A percentile compares a stretch with the other conserved stretches of the same genome.
These are phyloP conservation scores for Apotomis betuletana DNA, from an alignment of 2,888 invertebrate species.

Conservation along the genomic window DNA sequence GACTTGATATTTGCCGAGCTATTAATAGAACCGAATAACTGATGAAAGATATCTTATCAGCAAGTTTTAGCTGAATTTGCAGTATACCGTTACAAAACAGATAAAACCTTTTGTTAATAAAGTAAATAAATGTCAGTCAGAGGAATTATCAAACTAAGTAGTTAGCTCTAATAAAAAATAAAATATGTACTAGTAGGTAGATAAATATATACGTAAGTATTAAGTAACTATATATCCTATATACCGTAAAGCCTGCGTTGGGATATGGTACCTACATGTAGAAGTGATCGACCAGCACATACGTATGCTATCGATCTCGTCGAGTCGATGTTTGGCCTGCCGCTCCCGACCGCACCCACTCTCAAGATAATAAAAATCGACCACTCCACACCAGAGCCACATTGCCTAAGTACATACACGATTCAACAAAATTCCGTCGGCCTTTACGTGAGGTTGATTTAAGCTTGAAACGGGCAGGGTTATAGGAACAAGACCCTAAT, in stretches of 20 bases:
- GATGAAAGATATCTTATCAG: slow-evolving; percentile 44
- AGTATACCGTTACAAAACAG: background rate
- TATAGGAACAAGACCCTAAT: background rate
- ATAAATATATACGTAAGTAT: too few relatives aligned
- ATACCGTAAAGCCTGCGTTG: background rate
- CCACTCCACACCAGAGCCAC: slow-evolving; percentile 63
- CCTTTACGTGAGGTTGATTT: slow-evolving; percentile 7
- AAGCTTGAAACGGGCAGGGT: slow-evolving; percentile 3
- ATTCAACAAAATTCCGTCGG: slow-evolving; percentile 25
- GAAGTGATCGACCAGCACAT: slow-evolving; percentile 68
- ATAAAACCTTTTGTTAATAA: background rate
- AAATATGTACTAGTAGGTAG: too few relatives aligned
- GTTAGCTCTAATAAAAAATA: too few relatives aligned
- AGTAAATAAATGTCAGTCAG: too few relatives aligned
- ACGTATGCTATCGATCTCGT: slow-evolving; percentile 70
- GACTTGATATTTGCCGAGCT: slow-evolving; percentile 69
- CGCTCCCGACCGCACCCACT: slow-evolving; percentile 77
- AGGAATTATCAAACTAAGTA: too few relatives aligned
- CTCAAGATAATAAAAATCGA: slow-evolving; percentile 79
- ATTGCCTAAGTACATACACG: slow-evolving; percentile 51
- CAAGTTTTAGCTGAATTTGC: slow-evolving; percentile 9
- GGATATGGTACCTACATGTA: slow-evolving; percentile 45
- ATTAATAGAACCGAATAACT: slow-evolving; percentile 66
- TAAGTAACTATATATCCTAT: too few relatives aligned
- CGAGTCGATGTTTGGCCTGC: slow-evolving; percentile 73